Conservation (phyloP, 1,140 invertebrate genomes). For the Magallana ariakensis region DNA sequence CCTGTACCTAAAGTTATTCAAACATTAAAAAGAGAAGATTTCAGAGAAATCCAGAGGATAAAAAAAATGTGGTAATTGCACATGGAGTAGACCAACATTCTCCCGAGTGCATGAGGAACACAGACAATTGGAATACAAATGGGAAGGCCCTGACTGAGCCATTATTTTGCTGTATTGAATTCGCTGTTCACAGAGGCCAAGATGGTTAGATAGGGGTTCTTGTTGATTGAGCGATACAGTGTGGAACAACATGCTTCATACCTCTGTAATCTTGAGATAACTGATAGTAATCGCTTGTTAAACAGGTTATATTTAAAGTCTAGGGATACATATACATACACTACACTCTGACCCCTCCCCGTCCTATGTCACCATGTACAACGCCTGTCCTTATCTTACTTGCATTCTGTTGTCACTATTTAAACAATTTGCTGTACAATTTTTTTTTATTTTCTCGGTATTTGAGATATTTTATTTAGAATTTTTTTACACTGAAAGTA, state of each 20-base stretch:
- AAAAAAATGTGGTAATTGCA: neutral
- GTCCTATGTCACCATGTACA: neutral
- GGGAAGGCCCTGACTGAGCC: neutral
- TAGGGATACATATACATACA: neutral
- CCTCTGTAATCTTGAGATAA: neutral
- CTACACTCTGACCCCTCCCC: neutral
- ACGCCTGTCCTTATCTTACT: neutral
- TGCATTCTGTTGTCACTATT: neutral
- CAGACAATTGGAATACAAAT: neutral
- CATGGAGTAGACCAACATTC: neutral
- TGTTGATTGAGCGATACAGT: slow-evolving; percentile 28
- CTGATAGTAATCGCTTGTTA: slow-evolving; percentile 27
- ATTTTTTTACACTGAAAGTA: too few relatives aligned
- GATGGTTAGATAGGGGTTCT: slow-evolving; percentile 16
- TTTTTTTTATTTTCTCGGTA: too few relatives aligned
- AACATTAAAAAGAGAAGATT: too few relatives aligned
- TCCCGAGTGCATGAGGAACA: neutral
- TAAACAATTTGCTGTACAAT: neutral
- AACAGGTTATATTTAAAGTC: slow-evolving; percentile 32
- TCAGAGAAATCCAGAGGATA: too few relatives aligned
- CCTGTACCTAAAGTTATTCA: too few relatives aligned
- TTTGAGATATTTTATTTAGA: too few relatives aligned
- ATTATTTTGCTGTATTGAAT: slow-evolving; percentile 34
- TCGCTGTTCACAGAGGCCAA: neutral
- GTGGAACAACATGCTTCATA: slow-evolving; percentile 2